Evolutionary conservation across 2,888 invertebrate species (phyloP).

Genomic region (Sesia apiformis): DNA sequence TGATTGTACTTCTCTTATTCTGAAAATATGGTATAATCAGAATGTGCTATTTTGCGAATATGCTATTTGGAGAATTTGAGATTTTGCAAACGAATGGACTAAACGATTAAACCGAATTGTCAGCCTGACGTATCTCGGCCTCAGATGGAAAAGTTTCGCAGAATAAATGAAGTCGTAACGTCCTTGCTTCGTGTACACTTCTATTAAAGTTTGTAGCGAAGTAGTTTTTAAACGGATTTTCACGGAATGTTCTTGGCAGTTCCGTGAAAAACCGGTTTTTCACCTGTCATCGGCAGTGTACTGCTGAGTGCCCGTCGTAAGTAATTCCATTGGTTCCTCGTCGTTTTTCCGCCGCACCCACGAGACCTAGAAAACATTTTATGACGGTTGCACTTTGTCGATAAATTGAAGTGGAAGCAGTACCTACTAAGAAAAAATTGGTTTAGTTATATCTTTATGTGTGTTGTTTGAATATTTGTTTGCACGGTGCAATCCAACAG

Average conservation of each 20-base stretch:
- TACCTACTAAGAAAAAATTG: no score
- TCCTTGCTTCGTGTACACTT: background rate
- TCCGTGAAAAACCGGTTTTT: background rate
- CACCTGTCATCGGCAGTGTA: constrained; percentile 65
- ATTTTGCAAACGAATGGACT: no score
- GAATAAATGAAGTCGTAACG: background rate
- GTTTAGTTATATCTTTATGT: no score
- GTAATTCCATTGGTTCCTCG: constrained; percentile 56
- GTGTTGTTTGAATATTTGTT: no score
- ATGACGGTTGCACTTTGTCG: background rate
- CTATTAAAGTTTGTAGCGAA: background rate
- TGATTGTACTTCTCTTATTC: no score
- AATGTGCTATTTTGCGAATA: no score
- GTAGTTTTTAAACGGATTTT: background rate
- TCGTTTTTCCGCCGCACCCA: constrained; percentile 68
- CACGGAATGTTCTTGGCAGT: background rate
- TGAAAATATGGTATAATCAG: no score
- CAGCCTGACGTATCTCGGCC: background rate
- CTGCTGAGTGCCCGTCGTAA: constrained; percentile 61
- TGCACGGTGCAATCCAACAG: no score
- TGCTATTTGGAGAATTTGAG: no score
- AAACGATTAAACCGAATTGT: background rate
- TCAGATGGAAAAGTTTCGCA: background rate
- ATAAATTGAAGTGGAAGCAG: no score
- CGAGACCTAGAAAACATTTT: constrained; percentile 36